phyloP scores from a whole-genome alignment of 2,113 vertebrate species.

The Tupaia chinensis region DNA sequence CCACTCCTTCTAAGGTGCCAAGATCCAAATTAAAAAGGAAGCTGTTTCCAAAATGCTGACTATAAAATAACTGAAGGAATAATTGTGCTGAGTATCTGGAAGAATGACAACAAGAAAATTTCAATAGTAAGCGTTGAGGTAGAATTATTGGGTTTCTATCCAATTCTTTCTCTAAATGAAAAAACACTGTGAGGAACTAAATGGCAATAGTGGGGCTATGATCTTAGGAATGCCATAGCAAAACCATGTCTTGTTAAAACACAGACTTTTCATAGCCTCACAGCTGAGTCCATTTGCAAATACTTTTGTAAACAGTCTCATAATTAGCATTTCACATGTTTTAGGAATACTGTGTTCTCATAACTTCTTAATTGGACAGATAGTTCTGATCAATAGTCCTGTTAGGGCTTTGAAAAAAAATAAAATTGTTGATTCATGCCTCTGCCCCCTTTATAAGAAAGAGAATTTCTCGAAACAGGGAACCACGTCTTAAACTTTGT shows the following conservation, averaged over 20 bases:
- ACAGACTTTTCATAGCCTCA: background rate
- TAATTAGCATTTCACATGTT: slow-evolving; percentile 6
- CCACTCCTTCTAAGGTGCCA: slow-evolving; percentile 48
- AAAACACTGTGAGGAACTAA: background rate
- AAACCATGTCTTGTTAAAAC: slow-evolving; percentile 11
- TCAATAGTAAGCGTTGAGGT: slow-evolving; percentile 31
- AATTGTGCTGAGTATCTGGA: slow-evolving; percentile 66
- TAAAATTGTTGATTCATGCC: slow-evolving; percentile 22
- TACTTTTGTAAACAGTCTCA: background rate
- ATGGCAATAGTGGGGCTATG: background rate
- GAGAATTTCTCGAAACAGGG: slow-evolving; percentile 26
- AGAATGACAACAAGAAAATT: slow-evolving; percentile 55
- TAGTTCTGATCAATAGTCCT: slow-evolving; percentile 3
- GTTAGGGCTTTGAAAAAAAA: slow-evolving; percentile 48
- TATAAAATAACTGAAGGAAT: slow-evolving; percentile 39
- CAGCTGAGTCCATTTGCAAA: background rate
- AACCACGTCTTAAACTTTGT: background rate
- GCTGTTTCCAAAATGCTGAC: slow-evolving; percentile 45
- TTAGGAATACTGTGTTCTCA: slow-evolving; percentile 14
- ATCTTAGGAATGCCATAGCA: background rate
- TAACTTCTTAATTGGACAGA: slow-evolving; percentile 41
- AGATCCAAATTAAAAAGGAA: slow-evolving; percentile 68
- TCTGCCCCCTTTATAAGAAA: slow-evolving; percentile 21
- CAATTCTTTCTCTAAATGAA: slow-evolving; percentile 41
- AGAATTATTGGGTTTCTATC: slow-evolving; percentile 12